phyloP scores from a whole-genome alignment of 2,797 vertebrate species.

The Lacerta agilis region DNA sequence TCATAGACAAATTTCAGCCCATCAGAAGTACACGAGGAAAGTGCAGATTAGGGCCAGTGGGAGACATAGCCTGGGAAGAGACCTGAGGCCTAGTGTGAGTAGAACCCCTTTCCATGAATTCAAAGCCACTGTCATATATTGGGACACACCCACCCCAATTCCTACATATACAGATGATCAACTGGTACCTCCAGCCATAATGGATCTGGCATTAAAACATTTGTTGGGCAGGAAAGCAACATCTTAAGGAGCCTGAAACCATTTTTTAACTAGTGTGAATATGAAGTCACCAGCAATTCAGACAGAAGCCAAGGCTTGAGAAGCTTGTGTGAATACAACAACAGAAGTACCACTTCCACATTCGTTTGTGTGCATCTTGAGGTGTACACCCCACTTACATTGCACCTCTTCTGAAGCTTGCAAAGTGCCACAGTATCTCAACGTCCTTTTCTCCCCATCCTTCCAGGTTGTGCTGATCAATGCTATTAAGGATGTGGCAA shows the following conservation, averaged over 20 bases:
- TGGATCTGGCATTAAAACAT: background rate
- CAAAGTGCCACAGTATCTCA: background rate
- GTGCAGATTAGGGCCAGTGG: too few species aligned
- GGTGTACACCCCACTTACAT: background rate
- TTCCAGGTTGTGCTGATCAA: conserved; percentile 97
- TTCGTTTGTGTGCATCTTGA: background rate
- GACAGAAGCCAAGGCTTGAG: background rate
- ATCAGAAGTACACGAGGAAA: too few species aligned
- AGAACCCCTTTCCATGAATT: background rate
- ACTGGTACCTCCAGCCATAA: background rate
- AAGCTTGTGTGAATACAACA: background rate
- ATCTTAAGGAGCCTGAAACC: background rate
- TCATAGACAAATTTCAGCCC: too few species aligned
- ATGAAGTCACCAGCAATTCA: background rate
- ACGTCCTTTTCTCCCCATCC: fast-evolving
- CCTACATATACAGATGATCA: background rate
- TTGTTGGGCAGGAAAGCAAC: background rate
- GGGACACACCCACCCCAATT: background rate
- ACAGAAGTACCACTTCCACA: background rate
- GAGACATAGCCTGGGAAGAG: too few species aligned
- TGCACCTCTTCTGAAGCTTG: background rate
- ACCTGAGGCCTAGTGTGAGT: background rate
- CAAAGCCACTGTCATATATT: background rate
- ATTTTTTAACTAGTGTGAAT: background rate
- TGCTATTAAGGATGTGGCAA: conserved; percentile 97